phyloP scores from a whole-genome alignment of 2,797 vertebrate genomes.

The Leucoraja ocellata region DNA sequence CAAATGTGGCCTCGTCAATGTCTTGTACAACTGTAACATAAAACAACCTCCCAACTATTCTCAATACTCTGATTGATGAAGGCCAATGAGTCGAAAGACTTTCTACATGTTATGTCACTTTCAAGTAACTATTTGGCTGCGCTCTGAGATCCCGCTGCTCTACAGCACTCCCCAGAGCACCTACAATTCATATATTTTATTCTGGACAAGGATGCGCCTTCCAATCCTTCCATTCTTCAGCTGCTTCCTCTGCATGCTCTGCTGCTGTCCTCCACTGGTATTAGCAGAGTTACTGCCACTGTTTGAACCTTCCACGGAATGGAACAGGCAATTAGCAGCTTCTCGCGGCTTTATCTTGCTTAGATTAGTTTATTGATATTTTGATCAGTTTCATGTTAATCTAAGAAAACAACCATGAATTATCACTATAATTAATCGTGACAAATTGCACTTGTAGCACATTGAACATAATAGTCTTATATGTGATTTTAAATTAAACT shows the following conservation, averaged over 20 bases:
- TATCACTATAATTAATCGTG: slow-evolving; percentile 17
- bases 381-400: slow-evolving; percentile 22
- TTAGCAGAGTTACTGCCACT: background rate
- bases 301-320: background rate
- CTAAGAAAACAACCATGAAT: background rate
- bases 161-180: too few relatives aligned
- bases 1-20: too few relatives aligned
- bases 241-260: background rate
- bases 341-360: background rate
- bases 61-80: too few relatives aligned
- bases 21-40: too few relatives aligned
- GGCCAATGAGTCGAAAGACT: too few relatives aligned
- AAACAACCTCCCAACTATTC: too few relatives aligned
- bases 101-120: too few relatives aligned
- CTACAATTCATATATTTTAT: too few relatives aligned
- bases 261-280: background rate
- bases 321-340: background rate
- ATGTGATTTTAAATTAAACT: background rate
- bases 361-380: slow-evolving; percentile 2
- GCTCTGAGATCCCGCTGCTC: too few relatives aligned
- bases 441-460: slow-evolving; percentile 13
- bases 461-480: background rate
- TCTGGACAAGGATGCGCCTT: background rate
- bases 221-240: background rate
- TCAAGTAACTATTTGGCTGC: too few relatives aligned